phyloP scores from a whole-genome alignment of 2,113 vertebrate genomes.

The Sturnira hondurensis region DNA sequence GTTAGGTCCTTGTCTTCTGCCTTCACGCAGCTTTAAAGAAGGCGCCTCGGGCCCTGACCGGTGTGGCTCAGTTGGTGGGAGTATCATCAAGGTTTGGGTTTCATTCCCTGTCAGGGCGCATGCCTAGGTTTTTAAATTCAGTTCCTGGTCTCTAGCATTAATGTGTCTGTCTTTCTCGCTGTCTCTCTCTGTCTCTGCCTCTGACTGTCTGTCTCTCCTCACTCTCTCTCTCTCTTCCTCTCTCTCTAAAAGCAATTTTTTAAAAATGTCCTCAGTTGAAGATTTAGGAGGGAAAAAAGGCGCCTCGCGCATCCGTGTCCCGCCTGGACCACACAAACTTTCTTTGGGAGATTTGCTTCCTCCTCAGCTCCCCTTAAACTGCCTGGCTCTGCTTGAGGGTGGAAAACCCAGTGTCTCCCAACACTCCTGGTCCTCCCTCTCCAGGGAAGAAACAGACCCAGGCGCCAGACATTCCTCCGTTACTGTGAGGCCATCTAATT shows the following conservation, averaged over 20 bases:
- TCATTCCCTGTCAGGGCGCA: too few relatives aligned
- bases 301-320: not conserved
- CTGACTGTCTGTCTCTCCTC: too few relatives aligned
- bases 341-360: not conserved
- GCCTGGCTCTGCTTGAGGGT: not conserved
- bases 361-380: not conserved
- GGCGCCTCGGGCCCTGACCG: not conserved
- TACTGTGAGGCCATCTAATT: not conserved
- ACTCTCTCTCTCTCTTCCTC: too few relatives aligned
- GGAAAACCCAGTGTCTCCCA: not conserved
- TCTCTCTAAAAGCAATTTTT: too few relatives aligned
- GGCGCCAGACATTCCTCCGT: not conserved
- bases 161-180: too few relatives aligned
- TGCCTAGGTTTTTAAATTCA: too few relatives aligned
- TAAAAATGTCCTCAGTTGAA: too few relatives aligned
- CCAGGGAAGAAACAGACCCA: not conserved
- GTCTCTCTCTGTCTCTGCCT: too few relatives aligned
- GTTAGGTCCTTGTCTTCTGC: not conserved
- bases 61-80: too few relatives aligned
- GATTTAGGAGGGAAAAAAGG: too few relatives aligned
- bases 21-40: not conserved
- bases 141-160: too few relatives aligned
- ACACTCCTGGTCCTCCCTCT: not conserved
- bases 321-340: not conserved
- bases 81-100: too few relatives aligned